Percentiles rank a stretch among this genome's conserved stretches.
These are phyloP conservation scores for Borostomias antarcticus DNA, from an alignment of 2,797 vertebrate species.

Conservation along the genomic window DNA sequence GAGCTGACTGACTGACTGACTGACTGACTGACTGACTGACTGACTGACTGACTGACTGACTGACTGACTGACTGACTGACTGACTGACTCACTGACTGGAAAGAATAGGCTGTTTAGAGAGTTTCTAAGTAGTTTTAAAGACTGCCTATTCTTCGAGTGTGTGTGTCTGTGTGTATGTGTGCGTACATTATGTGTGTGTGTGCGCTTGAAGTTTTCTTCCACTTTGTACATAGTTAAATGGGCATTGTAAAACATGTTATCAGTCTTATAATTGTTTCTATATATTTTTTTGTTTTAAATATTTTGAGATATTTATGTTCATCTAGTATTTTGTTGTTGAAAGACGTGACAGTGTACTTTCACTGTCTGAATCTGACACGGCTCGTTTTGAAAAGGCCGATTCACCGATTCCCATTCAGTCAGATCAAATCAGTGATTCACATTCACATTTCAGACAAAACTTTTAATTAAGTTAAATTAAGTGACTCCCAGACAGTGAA, in stretches of 20 bases:
- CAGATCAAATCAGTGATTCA: too few relatives aligned
- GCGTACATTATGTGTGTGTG: slow-evolving; percentile 23
- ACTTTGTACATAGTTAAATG: slow-evolving; percentile 34
- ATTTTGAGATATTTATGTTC: slow-evolving; percentile 71
- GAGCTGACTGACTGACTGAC: background rate
- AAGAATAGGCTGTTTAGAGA: background rate
- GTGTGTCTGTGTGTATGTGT: slow-evolving; percentile 23
- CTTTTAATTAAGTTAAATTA: too few relatives aligned
- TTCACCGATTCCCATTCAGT: too few relatives aligned
- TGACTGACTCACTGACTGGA: background rate
- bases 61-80: too few relatives aligned
- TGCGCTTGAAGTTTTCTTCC: slow-evolving; percentile 1
- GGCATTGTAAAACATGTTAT: slow-evolving; percentile 48
- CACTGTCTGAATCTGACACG: slow-evolving; percentile 37
- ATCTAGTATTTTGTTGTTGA: slow-evolving; percentile 42
- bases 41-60: too few relatives aligned
- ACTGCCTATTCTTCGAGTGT: slow-evolving; percentile 24
- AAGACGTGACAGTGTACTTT: too few relatives aligned
- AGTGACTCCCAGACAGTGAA: too few relatives aligned
- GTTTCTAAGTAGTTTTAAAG: background rate
- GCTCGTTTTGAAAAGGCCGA: too few relatives aligned
- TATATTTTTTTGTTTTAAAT: slow-evolving; percentile 46
- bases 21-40: too few relatives aligned
- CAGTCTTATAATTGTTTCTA: slow-evolving; percentile 38
- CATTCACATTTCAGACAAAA: too few relatives aligned